Percentiles rank a stretch among this genome's conserved stretches.
These are phyloP conservation scores for Nomada flava DNA, from an alignment of 2,888 invertebrate species.

Conservation along the genomic window DNA sequence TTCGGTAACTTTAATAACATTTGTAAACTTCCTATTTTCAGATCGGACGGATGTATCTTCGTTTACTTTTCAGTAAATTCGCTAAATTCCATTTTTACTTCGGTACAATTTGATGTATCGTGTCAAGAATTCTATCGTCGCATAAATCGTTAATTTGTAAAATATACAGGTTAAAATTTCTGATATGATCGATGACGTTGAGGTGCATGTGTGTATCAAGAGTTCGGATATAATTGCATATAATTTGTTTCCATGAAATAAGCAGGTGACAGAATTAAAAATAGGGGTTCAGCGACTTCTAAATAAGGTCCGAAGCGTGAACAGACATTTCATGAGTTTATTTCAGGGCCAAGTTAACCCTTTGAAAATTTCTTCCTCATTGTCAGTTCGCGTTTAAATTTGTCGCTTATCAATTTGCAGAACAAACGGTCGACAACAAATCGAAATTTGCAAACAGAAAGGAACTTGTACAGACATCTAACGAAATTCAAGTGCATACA, in stretches of 20 bases:
- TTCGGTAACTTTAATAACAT: neutral
- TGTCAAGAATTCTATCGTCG: neutral
- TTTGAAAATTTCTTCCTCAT: neutral
- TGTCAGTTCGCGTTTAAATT: neutral
- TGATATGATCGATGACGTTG: neutral
- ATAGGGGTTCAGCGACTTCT: neutral
- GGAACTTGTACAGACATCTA: neutral
- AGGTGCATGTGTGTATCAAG: neutral
- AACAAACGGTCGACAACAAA: neutral
- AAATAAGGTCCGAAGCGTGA: neutral
- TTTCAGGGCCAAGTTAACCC: constrained; percentile 4
- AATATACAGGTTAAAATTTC: neutral
- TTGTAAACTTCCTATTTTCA: neutral
- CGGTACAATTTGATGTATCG: neutral
- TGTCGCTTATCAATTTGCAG: constrained; percentile 3
- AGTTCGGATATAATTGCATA: neutral
- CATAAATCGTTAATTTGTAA: neutral
- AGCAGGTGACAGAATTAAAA: neutral
- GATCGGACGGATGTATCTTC: neutral
- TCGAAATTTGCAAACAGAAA: neutral
- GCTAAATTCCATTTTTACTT: neutral
- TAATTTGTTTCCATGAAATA: neutral
- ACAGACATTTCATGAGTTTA: neutral
- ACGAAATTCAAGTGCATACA: constrained; percentile 21
- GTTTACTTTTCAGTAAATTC: neutral